These are phyloP conservation scores for Rosalia funebris DNA, from an alignment of 2,888 invertebrate genomes.

Conservation along the genomic window DNA sequence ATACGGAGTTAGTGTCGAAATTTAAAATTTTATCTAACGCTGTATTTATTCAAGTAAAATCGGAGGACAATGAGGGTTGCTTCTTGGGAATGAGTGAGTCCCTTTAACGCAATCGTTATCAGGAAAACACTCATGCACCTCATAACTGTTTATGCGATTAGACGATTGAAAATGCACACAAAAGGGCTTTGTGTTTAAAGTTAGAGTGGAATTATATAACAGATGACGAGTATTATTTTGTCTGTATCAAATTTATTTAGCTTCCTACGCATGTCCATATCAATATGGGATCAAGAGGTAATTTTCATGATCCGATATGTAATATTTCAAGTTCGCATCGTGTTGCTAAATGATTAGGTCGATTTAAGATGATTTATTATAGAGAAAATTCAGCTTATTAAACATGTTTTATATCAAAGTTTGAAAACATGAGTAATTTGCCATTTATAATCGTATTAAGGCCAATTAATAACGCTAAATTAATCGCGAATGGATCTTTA, in stretches of 20 bases:
- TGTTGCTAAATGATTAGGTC: neutral
- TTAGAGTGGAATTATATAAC: no score
- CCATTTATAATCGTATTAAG: conserved; percentile 22
- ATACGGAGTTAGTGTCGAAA: conserved; percentile 6
- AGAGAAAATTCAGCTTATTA: conserved; percentile 1
- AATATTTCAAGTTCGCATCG: neutral
- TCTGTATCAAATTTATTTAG: neutral
- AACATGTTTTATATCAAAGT: conserved; percentile 9
- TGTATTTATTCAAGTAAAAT: conserved; percentile 46
- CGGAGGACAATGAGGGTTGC: conserved; percentile 44
- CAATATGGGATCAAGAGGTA: neutral
- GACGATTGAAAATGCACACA: conserved; percentile 49
- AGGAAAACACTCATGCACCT: conserved; percentile 45
- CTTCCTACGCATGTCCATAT: neutral
- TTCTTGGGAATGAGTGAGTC: conserved; percentile 37
- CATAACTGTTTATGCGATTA: conserved; percentile 47
- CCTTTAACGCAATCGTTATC: conserved; percentile 41
- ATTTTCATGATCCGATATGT: neutral
- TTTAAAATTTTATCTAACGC: conserved; percentile 48
- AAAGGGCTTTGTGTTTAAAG: no score
- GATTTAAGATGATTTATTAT: conserved; percentile 9
- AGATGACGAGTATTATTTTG: no score
- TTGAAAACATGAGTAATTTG: conserved; percentile 25
- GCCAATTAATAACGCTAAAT: conserved; percentile 26
- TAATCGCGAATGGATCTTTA: conserved; percentile 20